Evolutionary conservation across 2,113 vertebrate genomes (phyloP).

Genomic region (Machaerirhynchus nigripectus): DNA sequence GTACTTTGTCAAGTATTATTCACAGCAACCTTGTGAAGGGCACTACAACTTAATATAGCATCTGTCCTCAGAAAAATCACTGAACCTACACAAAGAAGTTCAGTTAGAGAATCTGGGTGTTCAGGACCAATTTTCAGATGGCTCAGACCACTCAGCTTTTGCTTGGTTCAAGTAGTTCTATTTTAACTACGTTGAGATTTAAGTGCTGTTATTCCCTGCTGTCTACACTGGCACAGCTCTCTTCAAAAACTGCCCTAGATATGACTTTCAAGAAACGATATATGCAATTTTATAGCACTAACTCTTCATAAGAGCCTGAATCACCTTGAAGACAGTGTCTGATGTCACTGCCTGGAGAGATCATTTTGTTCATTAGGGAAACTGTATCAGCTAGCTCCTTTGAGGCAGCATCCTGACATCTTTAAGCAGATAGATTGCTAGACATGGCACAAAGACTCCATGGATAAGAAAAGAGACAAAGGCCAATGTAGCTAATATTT

Average conservation of each 20-base stretch:
- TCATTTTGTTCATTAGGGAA: conserved; percentile 29
- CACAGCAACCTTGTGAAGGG: neutral
- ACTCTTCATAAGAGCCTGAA: conserved; percentile 11
- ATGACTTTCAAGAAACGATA: neutral
- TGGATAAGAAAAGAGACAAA: conserved; percentile 8
- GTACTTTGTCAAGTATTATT: neutral
- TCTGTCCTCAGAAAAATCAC: neutral
- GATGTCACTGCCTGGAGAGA: conserved; percentile 31
- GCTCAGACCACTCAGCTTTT: neutral
- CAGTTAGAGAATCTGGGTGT: neutral
- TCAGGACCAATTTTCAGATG: conserved; percentile 9
- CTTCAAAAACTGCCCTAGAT: conserved; percentile 52
- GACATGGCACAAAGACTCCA: neutral
- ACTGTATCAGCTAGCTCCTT: neutral
- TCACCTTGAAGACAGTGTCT: conserved; percentile 48
- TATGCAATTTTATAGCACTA: neutral
- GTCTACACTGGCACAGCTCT: neutral
- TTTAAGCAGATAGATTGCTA: neutral
- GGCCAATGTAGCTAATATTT: neutral
- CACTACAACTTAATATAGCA: neutral
- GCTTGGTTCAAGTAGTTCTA: neutral
- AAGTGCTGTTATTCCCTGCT: conserved; percentile 21
- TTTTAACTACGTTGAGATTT: conserved; percentile 23
- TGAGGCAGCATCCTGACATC: conserved; percentile 1
- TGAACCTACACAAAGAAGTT: neutral